Evolutionary conservation across 2,113 vertebrate species (phyloP).

Genomic region (Rana temporaria): DNA sequence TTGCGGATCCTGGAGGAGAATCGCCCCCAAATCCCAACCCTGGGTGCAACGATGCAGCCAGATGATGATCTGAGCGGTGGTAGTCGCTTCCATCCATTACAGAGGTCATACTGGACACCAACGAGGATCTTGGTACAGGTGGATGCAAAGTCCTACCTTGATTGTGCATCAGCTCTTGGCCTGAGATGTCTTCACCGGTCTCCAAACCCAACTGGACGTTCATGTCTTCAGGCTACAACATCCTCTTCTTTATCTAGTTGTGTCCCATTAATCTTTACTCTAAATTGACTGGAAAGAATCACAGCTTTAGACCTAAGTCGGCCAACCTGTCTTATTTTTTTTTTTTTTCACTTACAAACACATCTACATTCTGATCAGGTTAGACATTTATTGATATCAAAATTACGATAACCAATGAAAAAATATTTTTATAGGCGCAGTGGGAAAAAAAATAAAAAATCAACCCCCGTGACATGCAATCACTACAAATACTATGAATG

Average conservation of each 20-base stretch:
- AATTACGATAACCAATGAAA: neutral
- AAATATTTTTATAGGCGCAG: neutral
- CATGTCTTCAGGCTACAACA: conserved; percentile 57
- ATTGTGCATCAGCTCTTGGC: conserved; percentile 77
- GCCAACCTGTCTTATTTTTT: neutral
- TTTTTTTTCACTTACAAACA: neutral
- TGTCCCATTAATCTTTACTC: conserved; percentile 41
- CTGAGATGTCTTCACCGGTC: conserved; percentile 78
- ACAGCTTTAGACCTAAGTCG: conserved; percentile 19
- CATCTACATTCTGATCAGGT: conserved; percentile 6
- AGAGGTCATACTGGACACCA: conserved; percentile 73
- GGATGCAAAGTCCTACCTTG: conserved; percentile 78
- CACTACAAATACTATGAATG: neutral
- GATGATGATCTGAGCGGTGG: conserved; percentile 70
- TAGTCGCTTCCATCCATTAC: conserved; percentile 67
- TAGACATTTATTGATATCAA: neutral
- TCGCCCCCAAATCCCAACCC: conserved; percentile 81
- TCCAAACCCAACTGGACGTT: conserved; percentile 60
- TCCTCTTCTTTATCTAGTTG: conserved; percentile 30
- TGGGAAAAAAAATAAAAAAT: too few relatives aligned
- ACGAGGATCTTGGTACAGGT: conserved; percentile 76
- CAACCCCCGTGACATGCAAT: too few relatives aligned
- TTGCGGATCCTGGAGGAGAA: conserved; percentile 73
- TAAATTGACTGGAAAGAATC: conserved; percentile 56
- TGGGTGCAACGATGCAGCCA: conserved; percentile 77